Percentiles rank a stretch among this genome's conserved stretches.
phyloP scores from a whole-genome alignment of 2,888 invertebrate genomes.

The Pterobdella sp. region DNA sequence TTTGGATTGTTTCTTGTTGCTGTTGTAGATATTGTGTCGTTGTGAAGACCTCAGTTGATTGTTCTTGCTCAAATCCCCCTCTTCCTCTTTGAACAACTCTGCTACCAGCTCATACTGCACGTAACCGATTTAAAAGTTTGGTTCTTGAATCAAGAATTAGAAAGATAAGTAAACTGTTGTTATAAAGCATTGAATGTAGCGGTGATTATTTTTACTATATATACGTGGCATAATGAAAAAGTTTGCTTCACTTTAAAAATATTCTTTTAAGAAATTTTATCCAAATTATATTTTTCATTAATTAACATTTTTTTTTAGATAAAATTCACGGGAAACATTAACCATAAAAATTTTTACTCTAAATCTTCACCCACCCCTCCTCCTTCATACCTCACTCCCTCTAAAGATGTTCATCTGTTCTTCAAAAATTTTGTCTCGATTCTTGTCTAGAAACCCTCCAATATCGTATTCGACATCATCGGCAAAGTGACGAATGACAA shows the following conservation, averaged over 20 bases:
- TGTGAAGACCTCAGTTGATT: constrained; percentile 29
- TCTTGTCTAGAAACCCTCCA: constrained; percentile 89
- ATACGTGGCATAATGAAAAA: too few relatives aligned
- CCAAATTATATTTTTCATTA: too few relatives aligned
- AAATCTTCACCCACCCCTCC: not conserved
- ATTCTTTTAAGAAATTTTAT: too few relatives aligned
- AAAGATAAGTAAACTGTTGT: not conserved
- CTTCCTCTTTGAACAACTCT: constrained; percentile 53
- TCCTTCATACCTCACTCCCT: constrained; percentile 53
- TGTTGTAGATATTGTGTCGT: not conserved
- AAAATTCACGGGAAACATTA: too few relatives aligned
- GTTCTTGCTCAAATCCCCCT: not conserved
- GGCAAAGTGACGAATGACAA: constrained; percentile 89
- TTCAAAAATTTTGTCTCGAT: constrained; percentile 87
- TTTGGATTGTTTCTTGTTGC: constrained; percentile 54
- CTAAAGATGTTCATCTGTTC: constrained; percentile 71
- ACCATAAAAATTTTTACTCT: too few relatives aligned
- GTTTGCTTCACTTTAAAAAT: too few relatives aligned
- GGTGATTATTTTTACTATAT: too few relatives aligned
- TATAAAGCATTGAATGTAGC: too few relatives aligned
- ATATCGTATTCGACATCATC: constrained; percentile 88
- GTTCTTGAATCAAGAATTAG: not conserved
- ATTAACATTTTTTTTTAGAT: too few relatives aligned
- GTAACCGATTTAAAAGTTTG: too few relatives aligned
- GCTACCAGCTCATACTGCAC: constrained; percentile 54